Percentiles rank a stretch among this genome's conserved stretches.
Evolutionary conservation across 2,888 invertebrate species (phyloP).

Genomic region (Trichopoda pennipes): DNA sequence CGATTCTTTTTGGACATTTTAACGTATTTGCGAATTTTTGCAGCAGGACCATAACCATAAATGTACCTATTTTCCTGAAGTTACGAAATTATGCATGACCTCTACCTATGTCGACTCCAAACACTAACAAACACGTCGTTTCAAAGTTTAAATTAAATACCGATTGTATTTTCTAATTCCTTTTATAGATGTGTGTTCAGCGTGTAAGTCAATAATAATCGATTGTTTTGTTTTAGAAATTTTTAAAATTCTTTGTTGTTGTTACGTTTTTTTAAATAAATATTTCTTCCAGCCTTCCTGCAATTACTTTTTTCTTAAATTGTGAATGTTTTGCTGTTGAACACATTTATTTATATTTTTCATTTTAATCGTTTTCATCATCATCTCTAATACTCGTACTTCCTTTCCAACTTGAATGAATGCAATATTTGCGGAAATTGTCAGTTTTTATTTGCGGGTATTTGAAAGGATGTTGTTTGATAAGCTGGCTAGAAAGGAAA

Average conservation of each 20-base stretch:
- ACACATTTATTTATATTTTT: conserved; percentile 20
- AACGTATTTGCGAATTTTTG: too few relatives aligned
- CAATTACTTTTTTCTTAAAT: not conserved
- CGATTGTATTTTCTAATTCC: too few relatives aligned
- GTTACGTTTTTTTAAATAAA: too few relatives aligned
- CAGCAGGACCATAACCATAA: not conserved
- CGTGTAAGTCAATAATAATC: too few relatives aligned
- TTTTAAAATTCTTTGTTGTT: too few relatives aligned
- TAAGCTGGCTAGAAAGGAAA: conserved; percentile 59
- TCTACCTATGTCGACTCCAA: not conserved
- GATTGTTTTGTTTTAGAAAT: too few relatives aligned
- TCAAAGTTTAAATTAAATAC: too few relatives aligned
- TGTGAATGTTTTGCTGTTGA: not conserved
- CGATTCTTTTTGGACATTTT: too few relatives aligned
- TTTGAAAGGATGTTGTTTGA: conserved; percentile 65
- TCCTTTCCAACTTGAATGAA: conserved; percentile 43
- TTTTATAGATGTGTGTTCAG: too few relatives aligned
- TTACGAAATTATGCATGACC: not conserved
- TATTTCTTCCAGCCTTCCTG: too few relatives aligned
- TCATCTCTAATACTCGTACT: conserved; percentile 45
- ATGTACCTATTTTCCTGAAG: not conserved
- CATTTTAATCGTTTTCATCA: conserved; percentile 25
- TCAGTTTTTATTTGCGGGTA: conserved; percentile 39
- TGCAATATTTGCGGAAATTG: conserved; percentile 55
- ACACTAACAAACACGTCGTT: too few relatives aligned